phyloP scores from a whole-genome alignment of 2,797 vertebrate species.

The Carcharodon carcharias region DNA sequence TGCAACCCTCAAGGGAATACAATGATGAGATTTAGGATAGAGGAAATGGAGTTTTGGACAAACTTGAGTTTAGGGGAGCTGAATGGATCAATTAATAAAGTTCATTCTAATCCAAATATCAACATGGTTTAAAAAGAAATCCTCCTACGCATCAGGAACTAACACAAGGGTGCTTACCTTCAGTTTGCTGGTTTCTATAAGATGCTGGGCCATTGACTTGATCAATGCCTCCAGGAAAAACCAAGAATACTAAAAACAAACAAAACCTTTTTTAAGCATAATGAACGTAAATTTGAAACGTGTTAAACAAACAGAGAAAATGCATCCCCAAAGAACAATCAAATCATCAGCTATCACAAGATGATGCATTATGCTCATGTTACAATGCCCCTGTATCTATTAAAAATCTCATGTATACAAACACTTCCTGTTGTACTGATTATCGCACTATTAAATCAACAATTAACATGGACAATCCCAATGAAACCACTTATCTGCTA shows the following conservation, averaged over 20 bases:
- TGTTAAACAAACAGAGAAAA: background rate
- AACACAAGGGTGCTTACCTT: slow-evolving; percentile 66
- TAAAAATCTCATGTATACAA: background rate
- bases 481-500: background rate
- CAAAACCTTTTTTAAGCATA: slow-evolving; percentile 19
- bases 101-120: background rate
- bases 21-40: background rate
- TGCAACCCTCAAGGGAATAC: background rate
- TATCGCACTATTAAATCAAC: background rate
- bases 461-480: background rate
- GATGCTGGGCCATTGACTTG: slow-evolving; percentile 95
- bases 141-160: background rate
- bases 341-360: background rate
- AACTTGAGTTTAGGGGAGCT: background rate
- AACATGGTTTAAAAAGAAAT: background rate
- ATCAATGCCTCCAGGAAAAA: slow-evolving; percentile 97
- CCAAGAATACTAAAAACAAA: slow-evolving; percentile 85
- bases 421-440: background rate
- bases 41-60: background rate
- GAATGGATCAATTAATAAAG: background rate
- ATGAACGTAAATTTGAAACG: background rate
- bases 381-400: background rate
- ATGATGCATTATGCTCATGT: background rate
- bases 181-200: slow-evolving; percentile 89
- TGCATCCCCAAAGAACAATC: background rate